Evolutionary conservation across 53 echinoderm and acorn worm genomes (phyloP), one percentile per base, ranked within the genome.

Genomic region (Holothuria scabra): DNA sequence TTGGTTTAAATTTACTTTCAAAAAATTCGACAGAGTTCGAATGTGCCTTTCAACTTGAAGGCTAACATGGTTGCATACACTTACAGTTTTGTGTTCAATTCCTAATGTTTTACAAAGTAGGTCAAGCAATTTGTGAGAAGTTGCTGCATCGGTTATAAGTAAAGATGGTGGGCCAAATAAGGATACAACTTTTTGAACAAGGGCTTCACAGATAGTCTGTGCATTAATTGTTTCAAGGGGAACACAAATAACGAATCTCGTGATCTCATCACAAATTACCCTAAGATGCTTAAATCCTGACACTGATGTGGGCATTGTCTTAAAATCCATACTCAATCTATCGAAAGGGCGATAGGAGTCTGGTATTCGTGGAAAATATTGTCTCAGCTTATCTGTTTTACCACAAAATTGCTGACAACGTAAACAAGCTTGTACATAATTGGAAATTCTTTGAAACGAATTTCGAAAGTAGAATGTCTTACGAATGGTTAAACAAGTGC

Each of bases 1-100:
- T 30, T 75, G 19, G 61, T 75, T 85, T 52, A 85, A 75, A 57
- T 88, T 88, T 29, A 72, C 75, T 56, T 63, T 72, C 11, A 84
- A 30, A 69, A 84, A 83, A 12, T 81, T 78, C 12, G 65, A 88
- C 18, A 84, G 38, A 14, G 89, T 84, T 12, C 80, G 65, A 46
- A 88, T 88, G 22, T 84, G 83, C 52, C 76, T 57, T 59, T 88
- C 84, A 24, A 88, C 83, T 61, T 84, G 84, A 49, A 88, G 76
- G 41, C 6, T 35, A 35, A 3, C 35, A 6, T 35, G 35, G 35
- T 35, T 35, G 6, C 35, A 35, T 35, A 35, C 89, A 76, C 20
- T 84, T 56, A n/a, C 84, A 57, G 49, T 84, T 38, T 84, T 89
- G 22, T 60, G 63, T 21, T 88, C 84, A 12, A 88, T 88, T 19